Conservation (phyloP, 2,797 vertebrate genomes). For the Betta splendens region DNA sequence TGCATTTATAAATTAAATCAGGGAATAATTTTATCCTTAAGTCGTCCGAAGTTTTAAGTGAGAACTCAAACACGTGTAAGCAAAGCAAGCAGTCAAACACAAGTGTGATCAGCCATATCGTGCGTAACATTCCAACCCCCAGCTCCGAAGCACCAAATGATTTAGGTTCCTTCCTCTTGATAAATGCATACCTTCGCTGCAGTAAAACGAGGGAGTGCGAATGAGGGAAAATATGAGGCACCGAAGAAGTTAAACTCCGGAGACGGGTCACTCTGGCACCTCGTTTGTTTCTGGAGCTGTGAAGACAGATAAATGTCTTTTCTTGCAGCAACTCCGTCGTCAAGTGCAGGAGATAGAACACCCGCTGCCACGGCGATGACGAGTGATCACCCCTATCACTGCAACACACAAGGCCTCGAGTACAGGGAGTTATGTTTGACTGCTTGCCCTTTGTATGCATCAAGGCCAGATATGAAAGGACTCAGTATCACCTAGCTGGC, state of each 20-base stretch:
- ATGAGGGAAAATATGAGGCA: constrained; percentile 64
- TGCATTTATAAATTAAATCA: constrained; percentile 18
- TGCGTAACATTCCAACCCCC: constrained; percentile 68
- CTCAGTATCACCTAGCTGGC: constrained; percentile 45
- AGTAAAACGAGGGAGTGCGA: constrained; percentile 59
- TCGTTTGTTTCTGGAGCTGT: constrained; percentile 63
- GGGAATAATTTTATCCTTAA: constrained; percentile 12
- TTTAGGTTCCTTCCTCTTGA: constrained; percentile 67
- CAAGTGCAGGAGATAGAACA: constrained; percentile 69
- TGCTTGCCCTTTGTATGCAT: constrained; percentile 60
- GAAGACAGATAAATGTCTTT: constrained; percentile 78
- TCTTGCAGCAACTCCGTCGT: constrained; percentile 75
- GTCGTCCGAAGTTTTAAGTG: constrained; percentile 25
- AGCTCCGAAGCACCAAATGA: constrained; percentile 62
- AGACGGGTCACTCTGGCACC: constrained; percentile 57
- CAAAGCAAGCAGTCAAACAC: constrained; percentile 47
- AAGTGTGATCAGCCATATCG: constrained; percentile 65
- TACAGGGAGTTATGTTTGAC: constrained; percentile 63
- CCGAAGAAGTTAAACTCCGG: constrained; percentile 67
- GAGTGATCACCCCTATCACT: constrained; percentile 65
- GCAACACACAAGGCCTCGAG: constrained; percentile 43
- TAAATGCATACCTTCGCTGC: constrained; percentile 71
- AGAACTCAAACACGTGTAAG: constrained; percentile 24
- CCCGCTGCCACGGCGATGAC: constrained; percentile 60
- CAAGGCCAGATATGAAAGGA: constrained; percentile 66